phyloP scores from a whole-genome alignment of 1,140 invertebrate species.

The Chlorops oryzae region DNA sequence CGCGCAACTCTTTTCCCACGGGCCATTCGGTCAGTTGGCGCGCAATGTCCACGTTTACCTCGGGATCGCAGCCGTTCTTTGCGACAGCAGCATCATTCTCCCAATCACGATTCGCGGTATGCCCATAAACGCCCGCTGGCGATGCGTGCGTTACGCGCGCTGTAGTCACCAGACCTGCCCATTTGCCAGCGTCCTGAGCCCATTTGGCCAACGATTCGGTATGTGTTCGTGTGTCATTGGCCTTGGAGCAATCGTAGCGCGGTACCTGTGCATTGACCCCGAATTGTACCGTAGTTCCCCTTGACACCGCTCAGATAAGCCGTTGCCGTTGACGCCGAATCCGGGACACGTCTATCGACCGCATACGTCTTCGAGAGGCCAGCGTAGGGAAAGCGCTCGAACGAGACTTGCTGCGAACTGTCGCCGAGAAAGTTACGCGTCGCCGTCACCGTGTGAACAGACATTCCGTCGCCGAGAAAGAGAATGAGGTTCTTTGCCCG shows the following conservation, averaged over 20 bases:
- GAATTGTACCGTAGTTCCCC: slow-evolving; percentile 64
- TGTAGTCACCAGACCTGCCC: slow-evolving; percentile 70
- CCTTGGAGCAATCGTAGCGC: slow-evolving; percentile 51
- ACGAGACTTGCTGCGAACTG: slow-evolving; percentile 61
- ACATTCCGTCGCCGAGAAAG: slow-evolving; percentile 77
- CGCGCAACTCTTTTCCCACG: slow-evolving; percentile 57
- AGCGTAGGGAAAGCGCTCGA: slow-evolving; percentile 67
- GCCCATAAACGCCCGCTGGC: slow-evolving; percentile 74
- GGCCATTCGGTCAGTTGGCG: slow-evolving; percentile 63
- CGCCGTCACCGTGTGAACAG: slow-evolving; percentile 64
- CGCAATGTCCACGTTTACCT: slow-evolving; percentile 61
- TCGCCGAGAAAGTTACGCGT: slow-evolving; percentile 61
- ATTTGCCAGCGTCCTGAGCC: slow-evolving; percentile 65
- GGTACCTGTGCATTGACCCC: slow-evolving; percentile 63
- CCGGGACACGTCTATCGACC: slow-evolving; percentile 64
- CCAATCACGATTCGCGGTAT: slow-evolving; percentile 68
- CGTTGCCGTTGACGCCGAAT: slow-evolving; percentile 71
- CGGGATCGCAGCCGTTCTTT: slow-evolving; percentile 24
- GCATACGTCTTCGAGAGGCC: slow-evolving; percentile 75
- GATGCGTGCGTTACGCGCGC: slow-evolving; percentile 76
- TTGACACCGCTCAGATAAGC: slow-evolving; percentile 81
- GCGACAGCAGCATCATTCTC: slow-evolving; percentile 61
- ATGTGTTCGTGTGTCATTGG: slow-evolving; percentile 47
- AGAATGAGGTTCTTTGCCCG: slow-evolving; percentile 67
- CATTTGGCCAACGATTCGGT: slow-evolving; percentile 57